These are phyloP conservation scores for Dermatemys mawii DNA, from an alignment of 2,113 vertebrate species.

Conservation along the genomic window DNA sequence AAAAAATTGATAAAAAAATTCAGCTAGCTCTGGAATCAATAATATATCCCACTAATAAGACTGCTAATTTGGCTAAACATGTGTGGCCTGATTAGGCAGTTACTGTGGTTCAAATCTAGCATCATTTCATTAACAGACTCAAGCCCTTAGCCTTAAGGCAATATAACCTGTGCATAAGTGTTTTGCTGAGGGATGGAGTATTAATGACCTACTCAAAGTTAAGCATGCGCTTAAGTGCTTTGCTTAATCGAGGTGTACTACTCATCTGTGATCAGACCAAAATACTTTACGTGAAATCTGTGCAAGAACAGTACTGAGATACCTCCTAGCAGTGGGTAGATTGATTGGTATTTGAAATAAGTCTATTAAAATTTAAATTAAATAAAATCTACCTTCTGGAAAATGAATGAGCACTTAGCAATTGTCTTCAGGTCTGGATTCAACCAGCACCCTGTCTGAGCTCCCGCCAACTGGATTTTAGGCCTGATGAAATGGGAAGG, in stretches of 20 bases:
- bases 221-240: background rate
- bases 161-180: background rate
- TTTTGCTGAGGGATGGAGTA: background rate
- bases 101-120: background rate
- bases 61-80: background rate
- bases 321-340: constrained; percentile 29
- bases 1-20: background rate
- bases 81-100: background rate
- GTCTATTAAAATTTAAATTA: constrained; percentile 68
- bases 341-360: constrained; percentile 50
- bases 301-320: background rate
- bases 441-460: constrained; percentile 40
- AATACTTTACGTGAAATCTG: background rate
- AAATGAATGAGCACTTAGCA: constrained; percentile 64
- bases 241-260: background rate
- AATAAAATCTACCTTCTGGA: constrained; percentile 61
- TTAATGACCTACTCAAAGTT: background rate
- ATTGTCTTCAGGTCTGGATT: constrained; percentile 52
- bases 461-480: constrained; percentile 47
- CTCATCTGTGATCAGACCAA: background rate
- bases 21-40: background rate
- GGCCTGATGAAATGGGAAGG: constrained; percentile 55
- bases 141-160: background rate
- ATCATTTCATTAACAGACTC: background rate
- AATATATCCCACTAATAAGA: background rate